Conservation (phyloP, 2,113 vertebrate genomes). For the Thunnus thynnus region DNA sequence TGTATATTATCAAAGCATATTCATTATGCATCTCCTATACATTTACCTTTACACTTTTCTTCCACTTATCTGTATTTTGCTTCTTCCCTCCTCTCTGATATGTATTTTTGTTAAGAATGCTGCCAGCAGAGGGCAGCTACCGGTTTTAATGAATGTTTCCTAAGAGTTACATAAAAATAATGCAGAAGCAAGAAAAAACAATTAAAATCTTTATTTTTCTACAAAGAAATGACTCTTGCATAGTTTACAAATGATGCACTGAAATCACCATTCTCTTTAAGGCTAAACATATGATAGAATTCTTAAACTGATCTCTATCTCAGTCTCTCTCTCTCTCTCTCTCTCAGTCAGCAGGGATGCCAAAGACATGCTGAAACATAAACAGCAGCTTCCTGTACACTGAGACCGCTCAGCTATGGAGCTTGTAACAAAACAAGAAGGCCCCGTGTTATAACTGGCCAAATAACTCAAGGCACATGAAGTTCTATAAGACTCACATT, state of each 20-base stretch:
- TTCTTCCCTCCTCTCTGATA: too few relatives aligned
- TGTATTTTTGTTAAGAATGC: too few relatives aligned
- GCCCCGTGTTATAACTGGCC: not conserved
- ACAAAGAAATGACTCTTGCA: slow-evolving; percentile 52
- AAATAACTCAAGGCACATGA: slow-evolving; percentile 56
- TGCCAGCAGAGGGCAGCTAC: too few relatives aligned
- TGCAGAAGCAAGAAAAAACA: slow-evolving; percentile 9
- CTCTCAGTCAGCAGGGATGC: not conserved
- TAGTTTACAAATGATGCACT: slow-evolving; percentile 46
- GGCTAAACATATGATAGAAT: slow-evolving; percentile 6
- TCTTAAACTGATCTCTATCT: not conserved
- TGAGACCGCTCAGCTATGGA: slow-evolving; percentile 10
- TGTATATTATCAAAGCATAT: too few relatives aligned
- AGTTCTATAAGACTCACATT: slow-evolving; percentile 44
- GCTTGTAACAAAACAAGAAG: not conserved
- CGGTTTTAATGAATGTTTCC: too few relatives aligned
- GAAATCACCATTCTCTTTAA: slow-evolving; percentile 5
- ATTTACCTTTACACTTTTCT: too few relatives aligned
- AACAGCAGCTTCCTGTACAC: slow-evolving; percentile 29
- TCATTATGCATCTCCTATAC: too few relatives aligned
- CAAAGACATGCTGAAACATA: slow-evolving; percentile 17
- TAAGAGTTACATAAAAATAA: not conserved
- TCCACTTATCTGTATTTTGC: too few relatives aligned
- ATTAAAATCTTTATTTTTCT: slow-evolving; percentile 76
- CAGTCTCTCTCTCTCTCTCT: not conserved